Evolutionary conservation across 2,797 vertebrate genomes (phyloP), one percentile per base, ranked within the genome.

Genomic region (Acanthopagrus latus): DNA sequence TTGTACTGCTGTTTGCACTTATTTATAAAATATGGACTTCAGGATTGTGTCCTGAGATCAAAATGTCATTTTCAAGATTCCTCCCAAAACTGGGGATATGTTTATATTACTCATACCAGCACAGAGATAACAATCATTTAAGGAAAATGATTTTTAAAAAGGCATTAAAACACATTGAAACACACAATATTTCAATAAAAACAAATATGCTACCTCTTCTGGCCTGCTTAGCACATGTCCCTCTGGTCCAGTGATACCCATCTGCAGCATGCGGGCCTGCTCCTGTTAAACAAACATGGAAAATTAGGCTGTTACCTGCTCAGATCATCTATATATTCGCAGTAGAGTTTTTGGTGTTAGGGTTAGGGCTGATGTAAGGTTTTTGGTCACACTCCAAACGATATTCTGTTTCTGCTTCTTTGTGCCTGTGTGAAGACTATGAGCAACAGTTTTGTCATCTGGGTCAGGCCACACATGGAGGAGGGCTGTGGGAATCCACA

Each of bases 171-270:
- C 0, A 33, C 13, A 23, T 14, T n/a, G 46, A 43, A 52, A 69
- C 44, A 52, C 2, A 16, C 3, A 5, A 46, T 43, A 23, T 52
- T 14, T 25, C 10, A 47, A 25, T 58, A 20, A 13, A 38, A 51
- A 18, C 0, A 50, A 60, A 33, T 18, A 33, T 10, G 38, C 41
- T n/a, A 99, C 98, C 97, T 99, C 98, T 87, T 99, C 98, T 73
- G 97, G 98, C 84, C 97, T 96, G 93, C 98, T 99, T 88, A 99
- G 95, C 55, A 99, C 97, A 0, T 99, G 98, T 38, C 98, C 98
- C 90, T 99, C 98, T 0, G 98, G 98, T 88, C 98, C 98, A 1
- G 97, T 99, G 88, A 99, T 99, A n/a, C 98, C 98, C 95, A 99
- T 98, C 90, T 97, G 97, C 94, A 99, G 91, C 97, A 99, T 98